Evolutionary conservation across 2,888 invertebrate genomes (phyloP).

Genomic region (Argyra leucocephala): DNA sequence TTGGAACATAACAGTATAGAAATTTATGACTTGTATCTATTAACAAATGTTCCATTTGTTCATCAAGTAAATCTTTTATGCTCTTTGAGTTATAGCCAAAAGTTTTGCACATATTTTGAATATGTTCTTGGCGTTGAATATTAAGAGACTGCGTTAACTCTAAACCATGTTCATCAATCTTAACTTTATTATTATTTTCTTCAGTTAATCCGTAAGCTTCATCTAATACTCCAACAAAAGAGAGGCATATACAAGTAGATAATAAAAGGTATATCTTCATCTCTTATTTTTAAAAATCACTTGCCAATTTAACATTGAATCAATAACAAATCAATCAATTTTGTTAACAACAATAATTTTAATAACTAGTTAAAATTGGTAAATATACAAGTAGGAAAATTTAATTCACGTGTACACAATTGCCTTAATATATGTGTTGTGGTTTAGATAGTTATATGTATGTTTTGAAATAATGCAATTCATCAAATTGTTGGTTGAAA

Average conservation of each 20-base stretch:
- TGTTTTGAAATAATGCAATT: no score
- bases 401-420: no score
- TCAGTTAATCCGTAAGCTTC: constrained; percentile 32
- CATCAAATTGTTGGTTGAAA: no score
- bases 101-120: constrained; percentile 53
- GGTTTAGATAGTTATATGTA: no score
- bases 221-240: background rate
- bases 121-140: constrained; percentile 52
- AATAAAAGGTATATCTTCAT: background rate
- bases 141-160: constrained; percentile 55
- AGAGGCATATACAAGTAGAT: background rate
- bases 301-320: no score
- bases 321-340: no score
- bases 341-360: no score
- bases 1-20: constrained; percentile 88
- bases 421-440: no score
- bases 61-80: constrained; percentile 46
- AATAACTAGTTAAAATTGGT: no score
- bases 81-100: constrained; percentile 40
- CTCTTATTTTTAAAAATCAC: no score
- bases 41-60: constrained; percentile 66
- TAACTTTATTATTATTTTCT: constrained; percentile 41
- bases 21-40: constrained; percentile 76
- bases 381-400: no score
- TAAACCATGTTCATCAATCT: constrained; percentile 46